These are phyloP conservation scores for Antechinus flavipes DNA, from an alignment of 2,113 vertebrate species.

Conservation along the genomic window DNA sequence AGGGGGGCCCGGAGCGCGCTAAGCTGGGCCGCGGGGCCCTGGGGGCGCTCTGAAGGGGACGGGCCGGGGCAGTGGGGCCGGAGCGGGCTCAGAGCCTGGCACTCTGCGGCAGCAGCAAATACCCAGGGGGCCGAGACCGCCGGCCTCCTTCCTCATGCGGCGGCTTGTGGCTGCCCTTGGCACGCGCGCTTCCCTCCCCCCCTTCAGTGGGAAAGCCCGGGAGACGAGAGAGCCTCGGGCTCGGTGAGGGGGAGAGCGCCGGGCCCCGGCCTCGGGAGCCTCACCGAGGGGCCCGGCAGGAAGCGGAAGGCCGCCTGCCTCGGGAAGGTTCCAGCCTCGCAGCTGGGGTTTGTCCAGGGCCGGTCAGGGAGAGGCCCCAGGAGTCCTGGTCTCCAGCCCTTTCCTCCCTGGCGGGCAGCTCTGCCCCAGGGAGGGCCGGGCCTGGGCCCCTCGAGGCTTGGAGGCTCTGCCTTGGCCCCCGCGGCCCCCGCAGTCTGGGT, in stretches of 20 bases:
- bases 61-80: background rate
- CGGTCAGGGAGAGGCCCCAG: background rate
- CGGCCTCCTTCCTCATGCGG: slow-evolving; percentile 52
- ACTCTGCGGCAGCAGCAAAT: background rate
- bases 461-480: background rate
- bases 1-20: too few species aligned
- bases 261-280: background rate
- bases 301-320: background rate
- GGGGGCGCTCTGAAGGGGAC: too few species aligned
- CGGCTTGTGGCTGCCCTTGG: background rate
- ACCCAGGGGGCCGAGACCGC: background rate
- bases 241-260: accelerated
- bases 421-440: background rate
- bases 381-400: background rate
- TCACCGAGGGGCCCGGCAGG: background rate
- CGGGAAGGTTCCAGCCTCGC: background rate
- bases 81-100: background rate
- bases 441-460: background rate
- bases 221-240: background rate
- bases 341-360: background rate
- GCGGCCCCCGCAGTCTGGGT: background rate
- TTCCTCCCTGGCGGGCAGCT: background rate
- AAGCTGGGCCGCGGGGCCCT: too few species aligned
- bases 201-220: slow-evolving; percentile 16
- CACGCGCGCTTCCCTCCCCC: slow-evolving; percentile 48